Evolutionary conservation across 2,113 vertebrate genomes (phyloP), one percentile per base, ranked within the genome.

Genomic region (Nothobranchius kuhntae): DNA sequence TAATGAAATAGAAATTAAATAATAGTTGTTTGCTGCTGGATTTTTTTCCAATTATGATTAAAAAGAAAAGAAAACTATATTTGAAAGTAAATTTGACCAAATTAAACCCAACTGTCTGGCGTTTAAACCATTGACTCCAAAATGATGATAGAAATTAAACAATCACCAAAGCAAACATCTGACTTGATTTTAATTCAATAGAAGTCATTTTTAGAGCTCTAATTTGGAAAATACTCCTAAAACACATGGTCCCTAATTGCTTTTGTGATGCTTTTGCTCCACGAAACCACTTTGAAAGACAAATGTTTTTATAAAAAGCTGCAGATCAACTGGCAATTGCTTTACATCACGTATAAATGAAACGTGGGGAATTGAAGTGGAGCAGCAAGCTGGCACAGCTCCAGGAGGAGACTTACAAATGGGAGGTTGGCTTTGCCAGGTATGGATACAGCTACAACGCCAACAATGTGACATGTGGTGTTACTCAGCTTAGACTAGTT

Each of bases 351-450:
- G 0, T 75, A 61, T 64, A 83, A 85, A 82, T 71, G 65, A 66
- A 80, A 62, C 36, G 10, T 58, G 73, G 65, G 69, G 56, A 38
- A 81, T 74, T 69, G 60, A 65, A 73, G 65, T 56, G 83, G 80
- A 65, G 68, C 57, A 40, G 66, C 26, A 45, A 46, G 35, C 66
- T 89, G 88, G 81, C 84, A 14, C 9, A 13, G 26, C 55, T 81
- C 85, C 83, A 87, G 48, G 30, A 53, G 26, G 77, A 61, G 77
- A 77, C 73, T 81, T 86, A 81, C 55, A 84, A 81, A 75, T 63
- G 69, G 79, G 75, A 75, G 58, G 67, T 45, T 61, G 70, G 36
- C 56, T 69, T 56, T 86, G 84, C 82, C 76, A 87, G 82, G 80
- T 84, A 83, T 64, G 56, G 80, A 80, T 71, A 71, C 48, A 61